Base-by-base conservation (phyloP, 1,140 invertebrate species). In the Ericerus pela region DNA sequence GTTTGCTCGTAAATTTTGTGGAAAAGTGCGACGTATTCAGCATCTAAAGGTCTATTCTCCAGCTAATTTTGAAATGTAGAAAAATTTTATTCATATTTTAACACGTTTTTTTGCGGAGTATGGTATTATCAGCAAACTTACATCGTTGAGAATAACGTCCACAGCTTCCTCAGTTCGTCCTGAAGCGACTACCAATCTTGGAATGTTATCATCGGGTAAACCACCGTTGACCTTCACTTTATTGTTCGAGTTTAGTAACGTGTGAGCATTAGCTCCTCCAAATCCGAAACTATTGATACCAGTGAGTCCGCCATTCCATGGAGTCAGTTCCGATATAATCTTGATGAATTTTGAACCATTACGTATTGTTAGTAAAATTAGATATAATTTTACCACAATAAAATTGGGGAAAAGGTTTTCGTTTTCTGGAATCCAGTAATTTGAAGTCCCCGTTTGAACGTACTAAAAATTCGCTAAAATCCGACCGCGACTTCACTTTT, bases 211-310 rank as follows among this genome's bases (percentile, higher is more conserved):
- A 11, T 30, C 10, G 0, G 75, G 72, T 8, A 63, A 52, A 22
- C 54, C 55, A 4, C 2, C 27, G 16, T 4, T n/a, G 52, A 54
- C 47, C 52, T 68, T 70, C 0, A 60, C 54, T 31, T 29, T 52
- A 1, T 16, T 12, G 55, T 69, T 69, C 2, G 70, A 68, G 59
- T 72, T 71, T 0, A 84, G 64, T 10, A 84, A 63, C 6, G 74
- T 68, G 67, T 83, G 80, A 24, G 75, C 74, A 67, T 82, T 80
- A 16, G 75, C 73, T 36, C 82, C 82, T 58, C 80, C 77, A 67
- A 82, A 81, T 10, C 81, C 80, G 67, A 81, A 81, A 29, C 79
- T 79, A 65, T 82, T 84, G 16, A 85, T 63, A n/a, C 72, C 79
- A 29, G 77, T 73, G 56, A 75, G 67, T 16, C 74, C 71, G 36